These are phyloP conservation scores for Chiroxiphia lanceolata DNA, from an alignment of 2,797 vertebrate species.

Conservation along the genomic window DNA sequence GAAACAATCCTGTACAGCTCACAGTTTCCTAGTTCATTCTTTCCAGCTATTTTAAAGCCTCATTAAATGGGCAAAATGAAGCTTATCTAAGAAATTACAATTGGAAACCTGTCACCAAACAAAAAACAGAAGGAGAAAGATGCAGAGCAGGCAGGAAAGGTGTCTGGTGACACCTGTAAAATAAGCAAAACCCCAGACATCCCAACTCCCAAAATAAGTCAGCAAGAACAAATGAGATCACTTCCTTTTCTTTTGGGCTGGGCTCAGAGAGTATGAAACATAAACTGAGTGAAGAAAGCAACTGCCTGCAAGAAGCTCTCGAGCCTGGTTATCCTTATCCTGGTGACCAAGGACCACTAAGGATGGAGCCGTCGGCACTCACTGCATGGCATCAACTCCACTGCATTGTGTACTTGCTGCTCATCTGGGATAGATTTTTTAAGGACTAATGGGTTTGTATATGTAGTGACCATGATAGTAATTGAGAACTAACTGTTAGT, in stretches of 20 bases:
- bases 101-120: not conserved
- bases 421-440: not conserved
- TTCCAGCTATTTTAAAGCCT: not conserved
- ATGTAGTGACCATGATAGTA: not conserved
- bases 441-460: not conserved
- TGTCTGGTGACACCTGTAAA: not conserved
- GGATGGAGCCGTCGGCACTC: not conserved
- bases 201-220: not conserved
- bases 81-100: not conserved
- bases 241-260: not conserved
- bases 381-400: accelerated
- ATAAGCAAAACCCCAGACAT: not conserved
- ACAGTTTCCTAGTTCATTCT: not conserved
- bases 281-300: not conserved
- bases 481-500: not conserved
- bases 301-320: not conserved
- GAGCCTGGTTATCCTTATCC: not conserved
- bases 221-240: not conserved
- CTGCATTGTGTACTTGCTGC: too few species aligned
- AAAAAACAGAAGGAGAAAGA: not conserved
- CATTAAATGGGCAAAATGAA: not conserved
- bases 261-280: not conserved
- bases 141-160: not conserved
- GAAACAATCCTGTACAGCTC: not conserved
- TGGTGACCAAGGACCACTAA: not conserved